Evolutionary conservation across 2,113 vertebrate genomes (phyloP).

Genomic region (Arvicanthis niloticus): DNA sequence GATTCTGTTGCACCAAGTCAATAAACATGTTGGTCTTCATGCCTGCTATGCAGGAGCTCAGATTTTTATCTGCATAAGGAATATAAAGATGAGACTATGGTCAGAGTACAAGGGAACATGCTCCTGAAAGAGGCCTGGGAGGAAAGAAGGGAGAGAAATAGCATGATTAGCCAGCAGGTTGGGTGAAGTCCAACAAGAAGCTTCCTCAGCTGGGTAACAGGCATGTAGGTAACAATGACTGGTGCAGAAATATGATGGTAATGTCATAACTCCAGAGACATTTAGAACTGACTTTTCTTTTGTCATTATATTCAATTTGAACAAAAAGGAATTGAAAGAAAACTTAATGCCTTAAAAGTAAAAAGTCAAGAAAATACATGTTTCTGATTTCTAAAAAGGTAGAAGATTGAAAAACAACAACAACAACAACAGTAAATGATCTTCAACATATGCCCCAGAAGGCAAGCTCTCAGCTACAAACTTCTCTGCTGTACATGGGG

Average conservation of each 20-base stretch:
- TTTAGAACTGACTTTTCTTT: background rate
- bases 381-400: background rate
- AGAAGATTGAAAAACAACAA: background rate
- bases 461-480: background rate
- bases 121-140: background rate
- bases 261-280: fast-evolving
- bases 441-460: background rate
- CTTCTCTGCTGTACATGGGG: too few relatives aligned
- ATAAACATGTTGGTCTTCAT: background rate
- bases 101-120: background rate
- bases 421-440: background rate
- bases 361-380: background rate
- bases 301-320: too few relatives aligned
- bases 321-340: background rate
- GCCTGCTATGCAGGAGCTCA: background rate
- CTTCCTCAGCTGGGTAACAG: fast-evolving
- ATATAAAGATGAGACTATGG: background rate
- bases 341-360: background rate
- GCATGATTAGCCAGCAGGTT: fast-evolving
- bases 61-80: slow-evolving; percentile 21
- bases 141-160: background rate
- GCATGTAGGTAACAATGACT: fast-evolving
- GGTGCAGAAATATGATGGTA: fast-evolving
- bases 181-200: fast-evolving
- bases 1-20: background rate